A percentile compares a stretch with the other conserved stretches of the same genome.
Conservation (phyloP, 2,888 invertebrate genomes). For the Hirtodrosophila confusa region DNA sequence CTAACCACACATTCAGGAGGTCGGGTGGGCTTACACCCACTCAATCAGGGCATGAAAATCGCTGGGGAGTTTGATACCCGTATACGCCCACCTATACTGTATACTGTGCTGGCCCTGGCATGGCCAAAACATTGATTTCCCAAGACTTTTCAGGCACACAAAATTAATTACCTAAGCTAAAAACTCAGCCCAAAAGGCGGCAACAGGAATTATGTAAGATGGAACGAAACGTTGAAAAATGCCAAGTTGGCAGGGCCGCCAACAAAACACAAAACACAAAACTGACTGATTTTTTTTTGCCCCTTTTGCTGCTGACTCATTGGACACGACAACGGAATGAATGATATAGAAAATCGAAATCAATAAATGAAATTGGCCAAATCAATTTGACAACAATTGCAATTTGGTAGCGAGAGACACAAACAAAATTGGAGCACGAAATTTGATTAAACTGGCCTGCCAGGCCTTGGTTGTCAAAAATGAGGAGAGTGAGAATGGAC, state of each 20-base stretch:
- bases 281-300: constrained; percentile 24
- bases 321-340: constrained; percentile 70
- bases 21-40: constrained; percentile 43
- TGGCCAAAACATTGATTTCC: constrained; percentile 73
- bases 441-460: constrained; percentile 64
- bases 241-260: constrained; percentile 46
- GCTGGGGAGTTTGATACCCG: constrained; percentile 49
- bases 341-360: constrained; percentile 78
- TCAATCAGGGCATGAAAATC: constrained; percentile 60
- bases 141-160: constrained; percentile 73
- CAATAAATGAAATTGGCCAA: constrained; percentile 78
- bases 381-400: constrained; percentile 80
- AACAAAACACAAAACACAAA: not conserved
- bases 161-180: constrained; percentile 79
- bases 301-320: constrained; percentile 59
- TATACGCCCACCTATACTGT: constrained; percentile 20
- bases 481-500: constrained; percentile 1
- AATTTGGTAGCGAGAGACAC: constrained; percentile 52
- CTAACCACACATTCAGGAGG: constrained; percentile 19
- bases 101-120: not conserved
- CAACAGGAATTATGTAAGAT: constrained; percentile 52
- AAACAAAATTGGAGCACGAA: constrained; percentile 60
- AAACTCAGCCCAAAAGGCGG: constrained; percentile 54
- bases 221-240: constrained; percentile 49
- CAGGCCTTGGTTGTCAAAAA: constrained; percentile 8